Evolutionary conservation across 2,888 invertebrate species (phyloP).

Genomic region (Machimus rusticus): DNA sequence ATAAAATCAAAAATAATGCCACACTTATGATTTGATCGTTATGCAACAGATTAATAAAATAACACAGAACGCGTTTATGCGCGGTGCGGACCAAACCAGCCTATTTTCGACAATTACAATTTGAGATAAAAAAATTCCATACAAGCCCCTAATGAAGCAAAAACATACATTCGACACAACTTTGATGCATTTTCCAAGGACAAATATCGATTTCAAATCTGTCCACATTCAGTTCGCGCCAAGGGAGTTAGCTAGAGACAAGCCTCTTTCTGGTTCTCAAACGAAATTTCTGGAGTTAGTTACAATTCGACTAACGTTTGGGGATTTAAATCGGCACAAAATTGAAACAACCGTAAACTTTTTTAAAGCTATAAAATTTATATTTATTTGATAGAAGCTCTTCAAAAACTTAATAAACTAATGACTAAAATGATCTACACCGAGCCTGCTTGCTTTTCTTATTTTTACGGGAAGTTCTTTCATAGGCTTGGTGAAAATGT

Average conservation of each 20-base stretch:
- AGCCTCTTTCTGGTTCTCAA: background rate
- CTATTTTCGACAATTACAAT: background rate
- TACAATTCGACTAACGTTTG: background rate
- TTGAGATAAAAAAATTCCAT: background rate
- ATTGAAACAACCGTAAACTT: too few species aligned
- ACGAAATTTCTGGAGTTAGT: background rate
- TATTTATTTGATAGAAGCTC: too few species aligned
- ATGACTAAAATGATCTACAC: too few species aligned
- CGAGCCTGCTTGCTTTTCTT: too few species aligned
- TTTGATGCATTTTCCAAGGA: background rate
- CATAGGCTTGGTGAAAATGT: too few species aligned
- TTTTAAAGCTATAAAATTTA: too few species aligned
- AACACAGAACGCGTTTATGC: background rate
- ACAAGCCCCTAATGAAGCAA: background rate
- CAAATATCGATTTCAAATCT: slow-evolving; percentile 4
- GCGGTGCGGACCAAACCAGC: background rate
- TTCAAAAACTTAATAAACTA: too few species aligned
- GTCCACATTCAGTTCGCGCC: background rate
- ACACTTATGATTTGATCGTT: background rate
- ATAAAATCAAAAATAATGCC: background rate
- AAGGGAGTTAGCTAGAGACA: background rate
- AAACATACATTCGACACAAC: background rate
- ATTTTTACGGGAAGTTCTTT: too few species aligned
- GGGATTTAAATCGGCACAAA: too few species aligned
- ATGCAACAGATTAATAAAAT: background rate